Evolutionary conservation across 2,888 invertebrate species (phyloP).

Genomic region (Melitaea athalia): DNA sequence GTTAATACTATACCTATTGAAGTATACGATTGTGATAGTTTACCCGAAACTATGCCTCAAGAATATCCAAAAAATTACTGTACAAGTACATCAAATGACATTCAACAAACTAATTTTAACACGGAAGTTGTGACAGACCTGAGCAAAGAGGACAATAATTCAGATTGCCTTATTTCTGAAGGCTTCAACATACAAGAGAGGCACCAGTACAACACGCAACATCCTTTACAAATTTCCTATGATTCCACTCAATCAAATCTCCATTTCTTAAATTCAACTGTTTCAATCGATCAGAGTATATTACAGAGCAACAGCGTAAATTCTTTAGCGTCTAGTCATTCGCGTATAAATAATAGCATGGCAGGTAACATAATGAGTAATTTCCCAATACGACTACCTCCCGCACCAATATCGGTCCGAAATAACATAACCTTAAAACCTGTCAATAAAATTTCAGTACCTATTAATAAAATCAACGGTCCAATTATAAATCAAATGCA

Average conservation of each 20-base stretch:
- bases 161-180: slow-evolving; percentile 70
- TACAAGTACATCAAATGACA: slow-evolving; percentile 50
- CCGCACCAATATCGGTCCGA: slow-evolving; percentile 59
- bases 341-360: slow-evolving; percentile 57
- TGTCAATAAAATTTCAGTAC: slow-evolving; percentile 66
- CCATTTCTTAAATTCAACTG: slow-evolving; percentile 65
- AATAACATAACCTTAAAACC: slow-evolving; percentile 71
- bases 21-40: slow-evolving; percentile 72
- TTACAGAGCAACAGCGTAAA: slow-evolving; percentile 60
- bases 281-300: slow-evolving; percentile 62
- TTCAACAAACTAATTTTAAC: slow-evolving; percentile 53
- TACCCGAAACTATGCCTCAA: slow-evolving; percentile 64
- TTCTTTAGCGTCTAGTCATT: slow-evolving; percentile 60
- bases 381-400: slow-evolving; percentile 68
- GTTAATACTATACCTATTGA: slow-evolving; percentile 70
- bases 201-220: slow-evolving; percentile 61
- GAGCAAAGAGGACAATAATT: slow-evolving; percentile 70
- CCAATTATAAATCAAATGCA: slow-evolving; percentile 74
- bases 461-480: slow-evolving; percentile 66
- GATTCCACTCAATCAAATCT: slow-evolving; percentile 60
- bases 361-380: slow-evolving; percentile 71
- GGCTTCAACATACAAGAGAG: slow-evolving; percentile 63
- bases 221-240: slow-evolving; percentile 59
- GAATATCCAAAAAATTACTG: slow-evolving; percentile 65
- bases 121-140: slow-evolving; percentile 62